Evolutionary conservation across 2,888 invertebrate genomes (phyloP).

Genomic region (Sesamia inferens): DNA sequence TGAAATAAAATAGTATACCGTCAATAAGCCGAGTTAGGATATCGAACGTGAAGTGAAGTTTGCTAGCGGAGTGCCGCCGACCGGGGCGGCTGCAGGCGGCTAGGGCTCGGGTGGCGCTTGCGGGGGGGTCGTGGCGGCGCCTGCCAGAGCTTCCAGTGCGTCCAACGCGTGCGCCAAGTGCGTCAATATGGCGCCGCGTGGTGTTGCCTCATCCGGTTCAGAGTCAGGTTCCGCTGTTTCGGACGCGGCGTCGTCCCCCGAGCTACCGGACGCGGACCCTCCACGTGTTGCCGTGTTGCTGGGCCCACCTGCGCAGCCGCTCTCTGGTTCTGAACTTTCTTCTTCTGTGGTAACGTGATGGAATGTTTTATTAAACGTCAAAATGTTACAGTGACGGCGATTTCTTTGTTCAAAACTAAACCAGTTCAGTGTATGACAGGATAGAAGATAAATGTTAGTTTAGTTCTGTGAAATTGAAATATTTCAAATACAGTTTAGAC

Average conservation of each 20-base stretch:
- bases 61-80: neutral
- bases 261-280: conserved; percentile 60
- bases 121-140: conserved; percentile 53
- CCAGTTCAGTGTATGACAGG: too few relatives aligned
- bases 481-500: too few relatives aligned
- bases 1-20: conserved; percentile 25
- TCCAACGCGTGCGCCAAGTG: conserved; percentile 68
- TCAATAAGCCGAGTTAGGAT: neutral
- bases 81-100: conserved; percentile 27
- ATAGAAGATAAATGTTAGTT: too few relatives aligned
- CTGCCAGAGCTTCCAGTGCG: conserved; percentile 63
- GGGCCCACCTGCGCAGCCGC: conserved; percentile 52
- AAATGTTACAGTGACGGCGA: too few relatives aligned
- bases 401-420: too few relatives aligned
- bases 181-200: conserved; percentile 58
- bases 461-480: too few relatives aligned
- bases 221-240: conserved; percentile 50
- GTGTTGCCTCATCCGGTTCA: conserved; percentile 50
- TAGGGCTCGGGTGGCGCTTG: conserved; percentile 58
- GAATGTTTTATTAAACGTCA: neutral
- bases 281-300: conserved; percentile 60
- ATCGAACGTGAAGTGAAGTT: neutral
- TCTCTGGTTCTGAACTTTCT: conserved; percentile 75
- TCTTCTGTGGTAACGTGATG: conserved; percentile 69
- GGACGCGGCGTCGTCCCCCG: conserved; percentile 57